Base-by-base conservation (phyloP, 2,888 invertebrate genomes). In the Drosophila atroscutellata region DNA sequence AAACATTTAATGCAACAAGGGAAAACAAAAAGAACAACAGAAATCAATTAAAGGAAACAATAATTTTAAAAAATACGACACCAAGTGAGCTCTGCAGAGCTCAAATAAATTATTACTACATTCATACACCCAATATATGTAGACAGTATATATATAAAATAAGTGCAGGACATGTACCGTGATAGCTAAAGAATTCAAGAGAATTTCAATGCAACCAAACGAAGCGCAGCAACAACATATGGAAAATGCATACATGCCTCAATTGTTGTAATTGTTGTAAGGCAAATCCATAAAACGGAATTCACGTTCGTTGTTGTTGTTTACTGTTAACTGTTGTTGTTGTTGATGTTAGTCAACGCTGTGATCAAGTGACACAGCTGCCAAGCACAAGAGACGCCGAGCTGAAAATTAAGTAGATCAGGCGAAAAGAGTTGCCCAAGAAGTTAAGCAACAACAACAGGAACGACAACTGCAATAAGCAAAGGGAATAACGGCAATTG, bases 1-100 rank as follows among this genome's bases (percentile, higher is more conserved):
- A 58, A 51, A 64, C 73, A 52, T 55, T 50, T 32, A 57, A 66
- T 74, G 69, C 67, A 78, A 75, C 74, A 70, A 73, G 62, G 67
- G 63, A 42, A 67, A 50, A 64, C 30, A n/a, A 64, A 70, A 54
- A 64, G 54, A 63, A 72, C 69, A 74, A 69, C 76, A 75, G 69
- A 84, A 77, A 76, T 83, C 89, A 90, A 88, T 88, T 86, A 89
- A 87, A 84, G 80, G 81, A 87, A 80, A 89, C 89, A 87, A 86
- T 86, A 86, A 86, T 86, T 87, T 86, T 73, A 51, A 49, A 54
- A 65, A 65, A 66, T 47, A 72, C 71, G 42, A 66, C 52, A 54
- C 51, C 68, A 51, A 68, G 67, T 54, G 57, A 75, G 51, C 70
- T 42, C 70, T 30, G 57, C 69, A 64, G 55, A 63, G 71, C 65